Conservation (phyloP, 2,113 vertebrate genomes). For the Mionectes macconnelli region DNA sequence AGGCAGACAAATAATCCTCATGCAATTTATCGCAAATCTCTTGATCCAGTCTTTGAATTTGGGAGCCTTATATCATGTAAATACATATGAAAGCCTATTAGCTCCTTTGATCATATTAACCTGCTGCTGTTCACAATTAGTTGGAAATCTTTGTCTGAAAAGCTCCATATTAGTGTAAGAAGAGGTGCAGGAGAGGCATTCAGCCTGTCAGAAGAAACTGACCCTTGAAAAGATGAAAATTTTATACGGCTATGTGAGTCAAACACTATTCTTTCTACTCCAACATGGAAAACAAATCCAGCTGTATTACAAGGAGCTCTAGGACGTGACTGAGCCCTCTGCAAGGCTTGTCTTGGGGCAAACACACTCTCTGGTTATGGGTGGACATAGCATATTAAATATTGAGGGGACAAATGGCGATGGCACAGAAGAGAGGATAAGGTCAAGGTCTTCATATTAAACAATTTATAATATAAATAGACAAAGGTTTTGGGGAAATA, state of each 20-base stretch:
- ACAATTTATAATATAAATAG: background rate
- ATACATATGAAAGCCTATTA: constrained; percentile 34
- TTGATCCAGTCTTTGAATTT: constrained; percentile 22
- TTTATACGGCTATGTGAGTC: background rate
- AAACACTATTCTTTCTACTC: background rate
- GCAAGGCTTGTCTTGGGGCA: background rate
- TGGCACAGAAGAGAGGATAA: background rate
- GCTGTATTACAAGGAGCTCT: background rate
- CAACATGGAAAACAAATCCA: background rate
- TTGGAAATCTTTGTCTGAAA: constrained; percentile 45
- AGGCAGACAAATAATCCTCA: background rate
- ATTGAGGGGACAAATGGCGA: background rate
- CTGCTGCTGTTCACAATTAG: constrained; percentile 13
- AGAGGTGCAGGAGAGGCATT: background rate
- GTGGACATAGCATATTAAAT: background rate
- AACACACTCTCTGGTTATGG: background rate
- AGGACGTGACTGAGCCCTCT: background rate
- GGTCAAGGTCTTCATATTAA: background rate
- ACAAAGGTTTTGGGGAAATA: background rate
- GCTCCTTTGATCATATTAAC: constrained; percentile 45
- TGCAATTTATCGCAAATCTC: background rate
- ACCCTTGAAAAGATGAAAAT: background rate
- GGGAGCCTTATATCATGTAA: background rate
- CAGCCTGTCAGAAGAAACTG: background rate
- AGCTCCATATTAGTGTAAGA: background rate